Percentiles rank a stretch among this genome's conserved stretches.
These are phyloP conservation scores for Nephrotoma flavescens DNA, from an alignment of 2,888 invertebrate genomes.

Conservation along the genomic window DNA sequence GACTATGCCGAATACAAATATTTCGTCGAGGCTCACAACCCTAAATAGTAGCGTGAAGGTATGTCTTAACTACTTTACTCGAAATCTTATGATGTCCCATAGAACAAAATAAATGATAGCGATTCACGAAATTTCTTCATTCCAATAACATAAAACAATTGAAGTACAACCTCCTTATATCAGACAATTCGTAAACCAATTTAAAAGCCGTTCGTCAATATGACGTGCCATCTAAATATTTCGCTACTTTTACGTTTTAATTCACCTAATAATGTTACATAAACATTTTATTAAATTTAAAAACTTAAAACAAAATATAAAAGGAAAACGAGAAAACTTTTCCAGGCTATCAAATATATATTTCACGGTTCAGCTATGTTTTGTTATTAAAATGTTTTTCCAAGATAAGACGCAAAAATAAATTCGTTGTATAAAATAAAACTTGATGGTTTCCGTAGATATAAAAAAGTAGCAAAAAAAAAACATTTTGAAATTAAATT, in stretches of 20 bases:
- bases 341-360: neutral
- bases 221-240: neutral
- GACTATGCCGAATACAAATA: no score
- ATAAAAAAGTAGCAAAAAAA: neutral
- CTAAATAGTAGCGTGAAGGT: no score
- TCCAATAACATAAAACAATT: neutral
- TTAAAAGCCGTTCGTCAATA: neutral
- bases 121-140: neutral
- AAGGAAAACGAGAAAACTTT: neutral
- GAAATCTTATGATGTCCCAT: no score
- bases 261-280: neutral
- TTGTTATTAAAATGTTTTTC: neutral
- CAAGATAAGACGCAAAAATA: neutral
- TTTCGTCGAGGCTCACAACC: no score
- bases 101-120: neutral
- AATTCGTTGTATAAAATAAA: neutral
- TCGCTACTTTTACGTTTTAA: neutral
- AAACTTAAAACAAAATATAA: neutral
- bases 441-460: neutral
- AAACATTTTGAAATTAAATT: neutral
- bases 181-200: neutral
- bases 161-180: neutral
- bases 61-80: no score
- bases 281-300: neutral
- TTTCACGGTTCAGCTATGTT: neutral